Base-by-base conservation (phyloP, 2,113 vertebrate species). In the Monarcha castaneiventris region DNA sequence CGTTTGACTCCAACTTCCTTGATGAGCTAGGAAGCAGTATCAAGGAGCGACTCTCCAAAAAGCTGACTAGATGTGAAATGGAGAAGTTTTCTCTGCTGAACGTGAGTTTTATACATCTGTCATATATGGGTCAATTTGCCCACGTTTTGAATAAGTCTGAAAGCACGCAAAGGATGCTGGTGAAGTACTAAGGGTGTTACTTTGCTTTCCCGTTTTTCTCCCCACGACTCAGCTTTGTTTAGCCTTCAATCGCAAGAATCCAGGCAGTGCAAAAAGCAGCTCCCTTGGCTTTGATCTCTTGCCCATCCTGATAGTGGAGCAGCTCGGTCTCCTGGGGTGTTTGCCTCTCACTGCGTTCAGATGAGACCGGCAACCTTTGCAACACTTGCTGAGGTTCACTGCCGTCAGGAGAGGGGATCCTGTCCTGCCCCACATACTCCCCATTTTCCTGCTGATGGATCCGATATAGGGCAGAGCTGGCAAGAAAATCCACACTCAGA, bases 281-380 rank as follows among this genome's bases (percentile, higher is more conserved):
- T 75, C 21, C 41, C 46, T 67, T 59, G 55, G 30, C 89, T 97
- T 92, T 95, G 94, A 95, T 96, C 81, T 96, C 49, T 76, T 87
- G 73, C 61, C 92, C 72, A 62, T 63, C 84, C 33, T 32, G 51
- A 37, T 8, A 30, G 52, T 6, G n/a, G 44, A 26, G 30, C 46
- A 51, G 48, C 62, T 69, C 7, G 0, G 48, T n/a, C 32, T 71
- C 56, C 59, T 33, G 41, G 13, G 35, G 10, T 39, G 54, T 73
- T 61, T 77, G 61, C 64, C 58, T 59, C 54, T 90, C 5, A 1
- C 62, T 80, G 13, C 5, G 1, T 30, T 5, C n/a, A 17, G 20
- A 12, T 0, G 12, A 59, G 64, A 71, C 11, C 0, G 0, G 18
- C 43, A 49, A 19, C 19, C 19, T n/a, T 30, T 1, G 5, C 33